These are phyloP conservation scores for Cactoblastis cactorum DNA, from an alignment of 2,888 invertebrate species.

Conservation along the genomic window DNA sequence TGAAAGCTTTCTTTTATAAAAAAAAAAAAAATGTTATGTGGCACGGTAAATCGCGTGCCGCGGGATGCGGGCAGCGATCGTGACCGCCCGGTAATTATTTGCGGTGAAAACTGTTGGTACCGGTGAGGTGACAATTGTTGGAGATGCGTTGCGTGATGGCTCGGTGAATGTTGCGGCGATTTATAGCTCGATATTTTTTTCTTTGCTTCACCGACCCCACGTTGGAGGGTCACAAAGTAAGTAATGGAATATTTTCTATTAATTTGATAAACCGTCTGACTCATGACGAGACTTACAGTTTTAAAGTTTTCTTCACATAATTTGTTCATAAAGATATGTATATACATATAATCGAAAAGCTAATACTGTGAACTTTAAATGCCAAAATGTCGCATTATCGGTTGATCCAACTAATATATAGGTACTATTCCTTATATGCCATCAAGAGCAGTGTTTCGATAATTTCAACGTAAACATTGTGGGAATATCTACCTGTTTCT, in stretches of 20 bases:
- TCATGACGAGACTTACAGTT: too few relatives aligned
- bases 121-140: constrained; percentile 15
- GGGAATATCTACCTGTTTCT: neutral
- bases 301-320: too few relatives aligned
- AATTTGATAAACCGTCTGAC: too few relatives aligned
- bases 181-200: neutral
- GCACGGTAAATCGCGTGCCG: constrained; percentile 69
- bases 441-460: constrained; percentile 1
- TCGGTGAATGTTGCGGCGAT: neutral
- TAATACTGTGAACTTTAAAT: too few relatives aligned
- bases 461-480: constrained; percentile 11
- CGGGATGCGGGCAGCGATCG: constrained; percentile 42
- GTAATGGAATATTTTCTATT: too few relatives aligned
- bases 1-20: constrained; percentile 70
- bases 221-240: too few relatives aligned
- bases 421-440: neutral
- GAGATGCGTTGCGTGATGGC: constrained; percentile 9
- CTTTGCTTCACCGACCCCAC: neutral
- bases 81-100: constrained; percentile 22
- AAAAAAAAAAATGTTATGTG: constrained; percentile 58
- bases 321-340: too few relatives aligned
- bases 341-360: too few relatives aligned
- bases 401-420: too few relatives aligned
- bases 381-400: too few relatives aligned
- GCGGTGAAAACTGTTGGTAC: constrained; percentile 2